phyloP scores from a whole-genome alignment of 92 coral and sea anemone species.

The Zoanthus gigantus region DNA sequence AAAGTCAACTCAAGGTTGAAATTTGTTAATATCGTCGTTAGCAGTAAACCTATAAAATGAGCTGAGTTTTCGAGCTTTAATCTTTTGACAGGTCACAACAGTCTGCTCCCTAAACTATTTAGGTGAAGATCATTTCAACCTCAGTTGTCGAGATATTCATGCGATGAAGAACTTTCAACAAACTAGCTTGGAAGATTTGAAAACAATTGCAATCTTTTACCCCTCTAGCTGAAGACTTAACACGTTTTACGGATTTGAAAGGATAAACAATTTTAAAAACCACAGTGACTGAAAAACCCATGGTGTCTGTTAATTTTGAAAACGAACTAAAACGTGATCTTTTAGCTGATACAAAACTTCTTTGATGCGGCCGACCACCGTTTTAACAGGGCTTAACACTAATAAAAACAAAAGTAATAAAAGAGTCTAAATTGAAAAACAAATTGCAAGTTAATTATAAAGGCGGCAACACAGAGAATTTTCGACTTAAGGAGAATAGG shows the following conservation, averaged over 20 bases:
- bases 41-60: too few species aligned
- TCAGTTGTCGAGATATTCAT: neutral
- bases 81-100: too few species aligned
- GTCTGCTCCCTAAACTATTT: too few species aligned
- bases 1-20: too few species aligned
- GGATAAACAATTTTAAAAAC: neutral
- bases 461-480: slow-evolving; percentile 23
- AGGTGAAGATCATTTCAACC: too few species aligned
- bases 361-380: slow-evolving; percentile 6
- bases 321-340: neutral
- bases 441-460: slow-evolving; percentile 12
- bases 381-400: neutral
- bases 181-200: neutral
- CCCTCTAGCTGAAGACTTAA: neutral
- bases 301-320: neutral
- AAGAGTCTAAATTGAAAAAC: neutral
- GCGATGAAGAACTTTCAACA: neutral
- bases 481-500: neutral
- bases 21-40: too few species aligned
- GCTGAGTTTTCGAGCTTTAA: too few species aligned
- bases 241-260: neutral
- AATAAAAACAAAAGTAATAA: slow-evolving; percentile 20
- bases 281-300: neutral
- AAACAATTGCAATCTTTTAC: neutral
- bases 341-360: neutral